A percentile compares a stretch with the other conserved stretches of the same genome.
Evolutionary conservation across 2,113 vertebrate species (phyloP).

Genomic region (Lamprologus tigripictilis): DNA sequence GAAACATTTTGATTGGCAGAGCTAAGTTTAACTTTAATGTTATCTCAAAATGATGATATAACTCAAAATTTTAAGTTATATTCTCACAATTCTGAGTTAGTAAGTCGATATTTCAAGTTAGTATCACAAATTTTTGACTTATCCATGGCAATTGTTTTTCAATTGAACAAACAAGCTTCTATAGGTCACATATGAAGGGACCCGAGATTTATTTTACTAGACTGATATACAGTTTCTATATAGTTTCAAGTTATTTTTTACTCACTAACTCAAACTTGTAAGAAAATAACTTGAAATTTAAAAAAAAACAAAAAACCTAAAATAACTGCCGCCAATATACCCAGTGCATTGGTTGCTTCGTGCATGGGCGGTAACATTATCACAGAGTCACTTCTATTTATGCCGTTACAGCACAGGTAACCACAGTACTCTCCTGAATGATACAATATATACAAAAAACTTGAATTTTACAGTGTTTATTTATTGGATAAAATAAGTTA

Average conservation of each 20-base stretch:
- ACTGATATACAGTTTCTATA: not conserved
- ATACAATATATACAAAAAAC: not conserved
- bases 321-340: not conserved
- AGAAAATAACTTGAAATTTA: not conserved
- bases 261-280: not conserved
- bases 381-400: not conserved
- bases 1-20: not conserved
- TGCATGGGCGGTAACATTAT: rapidly evolving
- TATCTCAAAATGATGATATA: not conserved
- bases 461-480: not conserved
- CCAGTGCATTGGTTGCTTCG: not conserved
- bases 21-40: not conserved
- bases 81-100: not conserved
- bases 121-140: not conserved
- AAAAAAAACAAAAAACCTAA: rapidly evolving
- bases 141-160: not conserved
- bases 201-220: not conserved
- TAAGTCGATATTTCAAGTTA: rapidly evolving
- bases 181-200: not conserved
- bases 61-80: not conserved
- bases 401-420: not conserved
- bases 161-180: not conserved
- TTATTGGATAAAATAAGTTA: not conserved
- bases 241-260: not conserved
- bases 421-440: not conserved